These are phyloP conservation scores for Noctilio leporinus DNA, from an alignment of 2,113 vertebrate genomes.

Conservation along the genomic window DNA sequence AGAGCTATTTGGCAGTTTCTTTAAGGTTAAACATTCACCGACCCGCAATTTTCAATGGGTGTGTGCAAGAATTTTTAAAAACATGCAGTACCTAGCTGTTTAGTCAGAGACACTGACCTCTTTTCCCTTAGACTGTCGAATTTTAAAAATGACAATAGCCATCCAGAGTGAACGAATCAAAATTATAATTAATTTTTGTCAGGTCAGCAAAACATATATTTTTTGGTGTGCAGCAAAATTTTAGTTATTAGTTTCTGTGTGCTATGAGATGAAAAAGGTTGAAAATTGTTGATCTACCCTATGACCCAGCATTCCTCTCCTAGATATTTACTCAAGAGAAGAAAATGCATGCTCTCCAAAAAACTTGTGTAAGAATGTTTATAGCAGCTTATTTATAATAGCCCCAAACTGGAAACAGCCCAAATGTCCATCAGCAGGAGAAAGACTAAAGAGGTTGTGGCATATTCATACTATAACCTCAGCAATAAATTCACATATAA, in stretches of 20 bases:
- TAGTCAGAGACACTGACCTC: neutral
- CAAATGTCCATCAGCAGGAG: conserved; percentile 37
- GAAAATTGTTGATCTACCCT: neutral
- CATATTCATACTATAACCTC: neutral
- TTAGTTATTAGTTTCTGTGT: neutral
- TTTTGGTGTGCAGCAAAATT: neutral
- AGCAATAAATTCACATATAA: conserved; percentile 1
- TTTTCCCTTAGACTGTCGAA: neutral
- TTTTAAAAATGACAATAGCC: neutral
- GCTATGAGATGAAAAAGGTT: neutral
- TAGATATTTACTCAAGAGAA: conserved; percentile 43
- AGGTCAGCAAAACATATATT: neutral
- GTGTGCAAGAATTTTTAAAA: neutral
- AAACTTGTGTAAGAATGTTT: neutral
- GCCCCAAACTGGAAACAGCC: neutral
- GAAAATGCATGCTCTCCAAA: conserved; percentile 45
- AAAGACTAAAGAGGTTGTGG: neutral
- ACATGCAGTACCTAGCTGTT: neutral
- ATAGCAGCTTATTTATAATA: neutral
- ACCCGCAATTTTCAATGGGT: neutral
- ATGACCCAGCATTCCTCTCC: neutral
- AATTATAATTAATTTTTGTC: neutral
- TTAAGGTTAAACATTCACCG: conserved; percentile 10
- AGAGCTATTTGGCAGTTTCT: neutral
- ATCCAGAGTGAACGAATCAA: neutral